These are phyloP conservation scores for Cotesia glomerata DNA, from an alignment of 1,140 invertebrate genomes.

Conservation along the genomic window DNA sequence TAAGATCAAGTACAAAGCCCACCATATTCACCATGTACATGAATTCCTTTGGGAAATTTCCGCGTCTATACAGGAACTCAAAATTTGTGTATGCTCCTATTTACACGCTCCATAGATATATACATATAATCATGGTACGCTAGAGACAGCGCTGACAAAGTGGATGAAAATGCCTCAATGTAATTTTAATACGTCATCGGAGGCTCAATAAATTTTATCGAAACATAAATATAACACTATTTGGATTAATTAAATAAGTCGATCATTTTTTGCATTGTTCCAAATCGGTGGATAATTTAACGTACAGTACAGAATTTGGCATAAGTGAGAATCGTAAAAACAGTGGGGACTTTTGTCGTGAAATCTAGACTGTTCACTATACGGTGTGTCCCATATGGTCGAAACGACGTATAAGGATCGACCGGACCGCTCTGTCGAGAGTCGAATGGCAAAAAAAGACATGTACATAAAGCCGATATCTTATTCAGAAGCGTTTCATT, in stretches of 20 bases:
- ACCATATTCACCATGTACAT: slow-evolving; percentile 21
- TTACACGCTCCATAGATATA: slow-evolving; percentile 24
- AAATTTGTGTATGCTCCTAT: too few species aligned
- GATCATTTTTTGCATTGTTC: too few species aligned
- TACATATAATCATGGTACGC: slow-evolving; percentile 18
- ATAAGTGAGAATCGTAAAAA: slow-evolving; percentile 1
- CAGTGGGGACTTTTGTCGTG: neutral
- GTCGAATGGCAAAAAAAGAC: slow-evolving; percentile 29
- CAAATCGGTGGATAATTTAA: neutral
- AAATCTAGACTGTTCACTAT: slow-evolving; percentile 2
- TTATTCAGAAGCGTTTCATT: slow-evolving; percentile 62
- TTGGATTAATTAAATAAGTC: too few species aligned
- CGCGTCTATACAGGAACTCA: slow-evolving; percentile 35
- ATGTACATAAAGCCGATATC: slow-evolving; percentile 59
- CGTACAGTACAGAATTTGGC: neutral
- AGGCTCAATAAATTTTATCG: too few species aligned
- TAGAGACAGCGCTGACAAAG: slow-evolving; percentile 27
- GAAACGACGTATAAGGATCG: slow-evolving; percentile 17
- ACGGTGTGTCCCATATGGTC: slow-evolving; percentile 8
- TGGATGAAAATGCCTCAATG: slow-evolving; percentile 10
- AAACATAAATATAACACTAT: too few species aligned
- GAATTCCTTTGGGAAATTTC: slow-evolving; percentile 52
- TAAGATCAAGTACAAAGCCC: too few species aligned
- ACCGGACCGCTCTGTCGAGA: slow-evolving; percentile 12
- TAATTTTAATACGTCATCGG: neutral